Conservation (phyloP, 2,888 invertebrate genomes). For the Cynaeus angustus region DNA sequence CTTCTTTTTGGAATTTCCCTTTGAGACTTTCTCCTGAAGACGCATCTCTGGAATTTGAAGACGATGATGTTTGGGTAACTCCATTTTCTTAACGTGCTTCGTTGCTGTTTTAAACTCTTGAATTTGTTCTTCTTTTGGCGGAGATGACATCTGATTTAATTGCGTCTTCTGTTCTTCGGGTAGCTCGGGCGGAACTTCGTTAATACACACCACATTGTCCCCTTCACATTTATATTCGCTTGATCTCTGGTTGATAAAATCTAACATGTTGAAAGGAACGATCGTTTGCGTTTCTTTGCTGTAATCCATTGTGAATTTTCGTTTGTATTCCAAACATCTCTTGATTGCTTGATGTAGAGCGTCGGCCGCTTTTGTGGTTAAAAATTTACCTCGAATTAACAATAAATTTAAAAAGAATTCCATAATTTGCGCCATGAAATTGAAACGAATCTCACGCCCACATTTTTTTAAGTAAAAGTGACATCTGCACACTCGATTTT, state of each 20-base stretch:
- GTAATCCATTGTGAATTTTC: slow-evolving; percentile 26
- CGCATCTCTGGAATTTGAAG: background rate
- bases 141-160: too few relatives aligned
- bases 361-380: slow-evolving; percentile 32
- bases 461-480: slow-evolving; percentile 17
- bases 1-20: background rate
- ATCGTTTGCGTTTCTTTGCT: slow-evolving; percentile 9
- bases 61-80: background rate
- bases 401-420: slow-evolving; percentile 48
- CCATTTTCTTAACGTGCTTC: background rate
- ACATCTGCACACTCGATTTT: slow-evolving; percentile 6
- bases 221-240: slow-evolving; percentile 21
- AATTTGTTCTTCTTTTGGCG: background rate
- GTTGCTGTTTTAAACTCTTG: background rate
- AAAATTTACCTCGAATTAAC: slow-evolving; percentile 39
- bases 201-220: background rate
- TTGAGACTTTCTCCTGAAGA: background rate
- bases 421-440: slow-evolving; percentile 47
- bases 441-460: slow-evolving; percentile 19
- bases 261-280: slow-evolving; percentile 30
- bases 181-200: background rate
- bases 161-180: background rate
- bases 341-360: slow-evolving; percentile 33
- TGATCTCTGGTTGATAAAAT: slow-evolving; percentile 30
- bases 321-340: slow-evolving; percentile 25